These are phyloP conservation scores for Cephonodes hylas DNA, from an alignment of 2,888 invertebrate genomes.

Conservation along the genomic window DNA sequence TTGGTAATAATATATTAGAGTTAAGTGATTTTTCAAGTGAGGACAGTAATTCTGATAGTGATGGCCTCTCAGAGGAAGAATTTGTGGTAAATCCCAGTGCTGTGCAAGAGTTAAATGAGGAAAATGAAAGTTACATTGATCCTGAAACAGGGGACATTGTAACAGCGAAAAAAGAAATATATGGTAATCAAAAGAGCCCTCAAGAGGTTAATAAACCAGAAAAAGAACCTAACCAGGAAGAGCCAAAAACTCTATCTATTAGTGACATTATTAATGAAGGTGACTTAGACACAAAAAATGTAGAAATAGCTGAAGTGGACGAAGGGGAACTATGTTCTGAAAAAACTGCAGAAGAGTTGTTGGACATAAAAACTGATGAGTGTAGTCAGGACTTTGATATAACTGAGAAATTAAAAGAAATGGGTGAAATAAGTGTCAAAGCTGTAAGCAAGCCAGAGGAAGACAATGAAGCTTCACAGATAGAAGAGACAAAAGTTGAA, in stretches of 20 bases:
- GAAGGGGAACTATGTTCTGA: slow-evolving; percentile 70
- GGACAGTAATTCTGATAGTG: slow-evolving; percentile 68
- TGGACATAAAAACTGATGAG: slow-evolving; percentile 68
- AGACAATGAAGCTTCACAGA: slow-evolving; percentile 41
- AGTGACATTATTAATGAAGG: slow-evolving; percentile 75
- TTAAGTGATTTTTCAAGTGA: slow-evolving; percentile 76
- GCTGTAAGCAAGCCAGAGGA: slow-evolving; percentile 59
- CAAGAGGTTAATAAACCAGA: slow-evolving; percentile 21
- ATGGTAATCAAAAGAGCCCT: slow-evolving; percentile 22
- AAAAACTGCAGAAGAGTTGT: slow-evolving; percentile 63
- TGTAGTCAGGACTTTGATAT: slow-evolving; percentile 80
- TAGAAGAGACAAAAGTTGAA: slow-evolving; percentile 59
- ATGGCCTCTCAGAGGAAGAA: slow-evolving; percentile 75
- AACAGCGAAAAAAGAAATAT: slow-evolving; percentile 39
- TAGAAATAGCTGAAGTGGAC: slow-evolving; percentile 74
- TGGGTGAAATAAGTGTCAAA: slow-evolving; percentile 80
- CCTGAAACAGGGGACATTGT: slow-evolving; percentile 77
- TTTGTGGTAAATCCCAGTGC: slow-evolving; percentile 75
- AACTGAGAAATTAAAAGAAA: slow-evolving; percentile 83
- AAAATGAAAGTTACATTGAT: slow-evolving; percentile 76
- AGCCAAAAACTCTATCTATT: slow-evolving; percentile 72
- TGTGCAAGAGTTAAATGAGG: slow-evolving; percentile 69
- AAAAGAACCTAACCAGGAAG: slow-evolving; percentile 26
- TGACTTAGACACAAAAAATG: slow-evolving; percentile 74
- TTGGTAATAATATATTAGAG: slow-evolving; percentile 74